Conservation (phyloP, 2,797 vertebrate genomes). For the Bothrops alternatus region DNA sequence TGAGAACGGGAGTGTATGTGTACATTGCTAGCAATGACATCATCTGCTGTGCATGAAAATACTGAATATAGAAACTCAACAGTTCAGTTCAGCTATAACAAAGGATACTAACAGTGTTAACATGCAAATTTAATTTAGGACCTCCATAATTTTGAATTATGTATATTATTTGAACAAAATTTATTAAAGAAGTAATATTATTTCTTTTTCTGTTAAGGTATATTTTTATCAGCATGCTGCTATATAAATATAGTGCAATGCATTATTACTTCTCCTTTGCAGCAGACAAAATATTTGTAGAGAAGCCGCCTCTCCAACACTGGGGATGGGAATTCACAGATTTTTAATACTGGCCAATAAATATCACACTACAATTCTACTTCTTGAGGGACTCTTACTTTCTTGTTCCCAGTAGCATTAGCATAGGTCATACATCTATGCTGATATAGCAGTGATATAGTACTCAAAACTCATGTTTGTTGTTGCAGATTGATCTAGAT, state of each 20-base stretch:
- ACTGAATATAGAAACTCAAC: not conserved
- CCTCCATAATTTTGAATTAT: not conserved
- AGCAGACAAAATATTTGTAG: not conserved
- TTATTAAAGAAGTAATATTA: not conserved
- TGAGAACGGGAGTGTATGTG: slow-evolving; percentile 55
- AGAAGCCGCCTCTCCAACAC: not conserved
- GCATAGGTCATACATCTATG: not conserved
- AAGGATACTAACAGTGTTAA: slow-evolving; percentile 30
- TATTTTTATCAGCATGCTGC: no score
- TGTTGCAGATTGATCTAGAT: not conserved
- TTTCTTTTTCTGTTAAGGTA: not conserved
- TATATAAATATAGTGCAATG: not conserved
- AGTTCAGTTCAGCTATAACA: not conserved
- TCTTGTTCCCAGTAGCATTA: not conserved
- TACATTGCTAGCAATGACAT: slow-evolving; percentile 56
- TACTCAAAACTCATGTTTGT: not conserved
- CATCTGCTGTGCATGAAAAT: slow-evolving; percentile 9
- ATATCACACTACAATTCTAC: not conserved
- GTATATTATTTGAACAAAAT: not conserved
- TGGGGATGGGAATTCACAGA: not conserved
- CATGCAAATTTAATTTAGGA: slow-evolving; percentile 7
- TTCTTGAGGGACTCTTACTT: not conserved
- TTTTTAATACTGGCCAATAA: not conserved
- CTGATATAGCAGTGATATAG: not conserved
- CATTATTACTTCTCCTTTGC: not conserved